These are phyloP conservation scores for Cirrhinus molitorella DNA, from an alignment of 2,797 vertebrate genomes.

Conservation along the genomic window DNA sequence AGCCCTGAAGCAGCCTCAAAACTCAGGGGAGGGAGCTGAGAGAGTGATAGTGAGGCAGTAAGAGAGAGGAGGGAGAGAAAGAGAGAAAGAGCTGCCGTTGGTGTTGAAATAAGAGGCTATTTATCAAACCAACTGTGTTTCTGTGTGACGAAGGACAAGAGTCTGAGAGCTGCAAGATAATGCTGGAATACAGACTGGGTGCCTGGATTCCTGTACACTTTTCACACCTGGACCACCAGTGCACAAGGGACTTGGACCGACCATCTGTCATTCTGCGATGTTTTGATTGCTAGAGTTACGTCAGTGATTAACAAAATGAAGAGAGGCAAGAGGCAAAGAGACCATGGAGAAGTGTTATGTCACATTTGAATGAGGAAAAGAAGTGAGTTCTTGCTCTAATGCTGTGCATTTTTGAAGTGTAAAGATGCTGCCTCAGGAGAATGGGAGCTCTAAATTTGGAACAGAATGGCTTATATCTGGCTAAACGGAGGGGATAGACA, in stretches of 20 bases:
- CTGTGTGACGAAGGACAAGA: conserved; percentile 60
- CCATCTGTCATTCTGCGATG: conserved; percentile 59
- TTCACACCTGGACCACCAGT: conserved; percentile 54
- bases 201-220: conserved; percentile 37
- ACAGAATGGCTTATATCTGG: conserved; percentile 41
- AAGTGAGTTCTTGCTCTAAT: conserved; percentile 48
- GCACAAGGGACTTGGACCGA: conserved; percentile 42
- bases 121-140: conserved; percentile 62
- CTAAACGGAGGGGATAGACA: conserved; percentile 25
- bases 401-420: conserved; percentile 30
- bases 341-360: conserved; percentile 42
- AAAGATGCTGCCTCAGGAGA: conserved; percentile 25
- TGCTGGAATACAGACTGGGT: conserved; percentile 48
- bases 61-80: conserved; percentile 61
- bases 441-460: conserved; percentile 37
- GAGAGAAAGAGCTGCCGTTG: conserved; percentile 65
- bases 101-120: conserved; percentile 70
- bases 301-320: conserved; percentile 45
- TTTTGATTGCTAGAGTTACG: conserved; percentile 51
- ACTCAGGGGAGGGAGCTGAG: conserved; percentile 62
- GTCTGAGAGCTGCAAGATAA: conserved; percentile 41
- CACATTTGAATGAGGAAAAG: conserved; percentile 27
- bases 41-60: conserved; percentile 50
- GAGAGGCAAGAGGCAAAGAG: conserved; percentile 44
- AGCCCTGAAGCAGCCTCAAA: conserved; percentile 62